Evolutionary conservation across 2,888 invertebrate species (phyloP), one percentile per base, ranked within the genome.

Genomic region (Incurvaria masculella): DNA sequence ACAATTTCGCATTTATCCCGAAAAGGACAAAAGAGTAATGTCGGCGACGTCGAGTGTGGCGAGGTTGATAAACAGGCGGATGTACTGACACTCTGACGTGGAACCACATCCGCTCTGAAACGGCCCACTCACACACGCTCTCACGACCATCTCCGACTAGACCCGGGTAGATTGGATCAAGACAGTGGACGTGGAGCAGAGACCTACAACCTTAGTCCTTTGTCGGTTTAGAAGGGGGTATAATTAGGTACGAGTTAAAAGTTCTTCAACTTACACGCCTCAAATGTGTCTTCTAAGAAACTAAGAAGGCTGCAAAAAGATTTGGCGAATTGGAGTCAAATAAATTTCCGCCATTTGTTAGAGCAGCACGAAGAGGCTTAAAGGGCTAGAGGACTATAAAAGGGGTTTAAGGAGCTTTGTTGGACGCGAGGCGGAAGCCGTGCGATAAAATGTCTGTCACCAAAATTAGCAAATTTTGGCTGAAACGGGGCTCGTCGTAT

Each of bases 1-100:
- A 64, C 61, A 61, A 61, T 62, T 59, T 55, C 54, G 55, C 58
- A 63, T 65, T 61, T 61, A 60, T 62, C 60, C 62, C 57, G 52
- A 45, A 58, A 53, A 60, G 52, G 55, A 56, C 57, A 54, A 53
- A 53, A 58, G 55, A 59, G 60, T 64, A 63, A 63, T 59, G 55
- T 56, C 50, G 56, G 60, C 55, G 56, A 55, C 58, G 58, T 63
- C 61, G 62, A 61, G 59, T 60, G 56, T 59, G 59, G 57, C 53
- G 53, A 47, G 51, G 55, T 59, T 61, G 57, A 62, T 62, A 61
- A 58, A 60, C 58, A 55, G 59, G 56, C 59, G 60, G 59, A 61
- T 62, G 57, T 33, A 33, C 56, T 58, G 51, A 55, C 59, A 57
- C 53, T 48, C 56, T n/a, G n/a, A n/a, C n/a, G 56, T 52, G 57